These are phyloP conservation scores for Pogonophryne albipinna DNA, from an alignment of 2,797 vertebrate species.

Conservation along the genomic window DNA sequence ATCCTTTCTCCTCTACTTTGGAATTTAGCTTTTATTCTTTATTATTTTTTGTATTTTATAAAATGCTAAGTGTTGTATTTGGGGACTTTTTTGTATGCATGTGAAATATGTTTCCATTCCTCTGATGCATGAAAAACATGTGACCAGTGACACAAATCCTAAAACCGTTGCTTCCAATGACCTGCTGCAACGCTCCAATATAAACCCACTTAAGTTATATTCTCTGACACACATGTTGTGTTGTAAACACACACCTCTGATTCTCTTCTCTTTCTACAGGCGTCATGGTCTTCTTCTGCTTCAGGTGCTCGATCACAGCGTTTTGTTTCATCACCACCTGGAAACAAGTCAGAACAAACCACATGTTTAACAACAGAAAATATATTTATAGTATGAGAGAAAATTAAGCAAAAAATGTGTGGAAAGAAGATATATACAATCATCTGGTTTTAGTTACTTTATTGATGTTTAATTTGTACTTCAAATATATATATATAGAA, in stretches of 20 bases:
- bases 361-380: neutral
- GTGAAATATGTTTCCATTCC: neutral
- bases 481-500: neutral
- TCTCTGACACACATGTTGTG: neutral
- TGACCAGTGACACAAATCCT: no score
- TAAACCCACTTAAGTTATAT: no score
- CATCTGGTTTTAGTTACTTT: neutral
- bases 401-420: neutral
- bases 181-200: no score
- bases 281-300: conserved; percentile 97
- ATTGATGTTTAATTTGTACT: neutral
- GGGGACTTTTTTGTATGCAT: no score
- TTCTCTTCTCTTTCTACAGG: conserved; percentile 96
- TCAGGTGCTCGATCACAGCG: conserved; percentile 96
- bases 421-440: neutral
- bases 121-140: no score
- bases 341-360: conserved; percentile 28
- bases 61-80: no score
- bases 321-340: conserved; percentile 99
- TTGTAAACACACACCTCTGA: conserved; percentile 88
- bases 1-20: no score
- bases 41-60: no score
- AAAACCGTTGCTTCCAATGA: no score
- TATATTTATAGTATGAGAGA: neutral
- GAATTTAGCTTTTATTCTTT: no score